A percentile compares a stretch with the other conserved stretches of the same genome.
Evolutionary conservation across 2,113 vertebrate species (phyloP).

Genomic region (Nibea coibor): DNA sequence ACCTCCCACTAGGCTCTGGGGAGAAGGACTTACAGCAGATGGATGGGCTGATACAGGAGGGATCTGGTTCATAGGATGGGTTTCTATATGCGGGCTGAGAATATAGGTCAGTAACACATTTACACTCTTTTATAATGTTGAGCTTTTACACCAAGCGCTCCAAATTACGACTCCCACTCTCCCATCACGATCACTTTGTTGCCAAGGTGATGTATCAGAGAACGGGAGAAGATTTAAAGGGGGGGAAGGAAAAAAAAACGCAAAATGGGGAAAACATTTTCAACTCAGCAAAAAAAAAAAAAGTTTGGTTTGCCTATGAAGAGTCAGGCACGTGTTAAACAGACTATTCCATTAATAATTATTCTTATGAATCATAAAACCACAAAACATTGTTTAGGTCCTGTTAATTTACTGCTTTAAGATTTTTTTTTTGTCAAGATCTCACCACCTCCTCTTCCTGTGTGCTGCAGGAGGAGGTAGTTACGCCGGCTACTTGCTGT

Average conservation of each 20-base stretch:
- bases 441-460: neutral
- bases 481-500: constrained; percentile 15
- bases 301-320: constrained; percentile 26
- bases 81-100: constrained; percentile 68
- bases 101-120: constrained; percentile 80
- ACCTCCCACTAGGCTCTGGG: constrained; percentile 64
- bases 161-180: constrained; percentile 67
- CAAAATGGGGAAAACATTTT: constrained; percentile 17
- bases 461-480: constrained; percentile 33
- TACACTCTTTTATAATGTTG: constrained; percentile 67
- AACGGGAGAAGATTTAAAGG: neutral
- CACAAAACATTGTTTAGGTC: constrained; percentile 1
- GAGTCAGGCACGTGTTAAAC: neutral
- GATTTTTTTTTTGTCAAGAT: constrained; percentile 43
- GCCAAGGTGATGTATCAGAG: constrained; percentile 69
- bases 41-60: constrained; percentile 66
- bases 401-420: constrained; percentile 1
- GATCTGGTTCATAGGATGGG: constrained; percentile 69
- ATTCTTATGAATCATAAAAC: neutral
- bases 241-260: constrained; percentile 14
- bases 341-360: neutral
- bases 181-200: constrained; percentile 63
- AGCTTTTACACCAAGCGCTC: constrained; percentile 61
- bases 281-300: constrained; percentile 12
- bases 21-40: constrained; percentile 69